Conservation (phyloP, 2,113 vertebrate species). For the Nettapus auritus region DNA sequence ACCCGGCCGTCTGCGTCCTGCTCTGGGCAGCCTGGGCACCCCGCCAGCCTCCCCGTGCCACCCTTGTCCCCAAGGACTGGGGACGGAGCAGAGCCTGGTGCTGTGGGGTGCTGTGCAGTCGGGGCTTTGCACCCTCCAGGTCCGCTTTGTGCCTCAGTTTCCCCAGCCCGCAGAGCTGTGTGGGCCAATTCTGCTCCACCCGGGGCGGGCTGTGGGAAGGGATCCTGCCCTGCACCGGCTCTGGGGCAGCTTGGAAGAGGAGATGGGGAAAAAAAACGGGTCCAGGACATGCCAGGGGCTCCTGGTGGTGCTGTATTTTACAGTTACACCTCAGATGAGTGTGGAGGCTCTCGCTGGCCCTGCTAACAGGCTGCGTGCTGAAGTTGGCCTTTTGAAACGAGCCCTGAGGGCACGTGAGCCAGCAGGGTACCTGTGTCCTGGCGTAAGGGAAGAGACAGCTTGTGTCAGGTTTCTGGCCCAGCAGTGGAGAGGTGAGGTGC, state of each 20-base stretch:
- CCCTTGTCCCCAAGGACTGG: neutral
- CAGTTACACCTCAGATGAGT: neutral
- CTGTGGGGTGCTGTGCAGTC: fast-evolving
- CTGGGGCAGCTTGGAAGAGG: neutral
- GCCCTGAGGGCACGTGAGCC: neutral
- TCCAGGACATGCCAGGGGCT: neutral
- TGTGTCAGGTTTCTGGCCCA: neutral
- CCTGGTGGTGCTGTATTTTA: neutral
- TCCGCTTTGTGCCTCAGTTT: neutral
- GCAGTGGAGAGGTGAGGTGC: neutral
- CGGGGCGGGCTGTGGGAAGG: too few relatives aligned
- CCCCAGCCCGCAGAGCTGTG: neutral
- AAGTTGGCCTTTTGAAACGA: neutral
- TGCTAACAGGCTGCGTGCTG: neutral
- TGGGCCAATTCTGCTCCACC: too few relatives aligned
- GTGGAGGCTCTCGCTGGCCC: neutral
- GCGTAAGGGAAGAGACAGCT: neutral
- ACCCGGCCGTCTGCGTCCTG: neutral
- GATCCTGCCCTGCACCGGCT: neutral
- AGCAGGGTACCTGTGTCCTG: neutral
- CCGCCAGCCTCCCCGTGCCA: neutral
- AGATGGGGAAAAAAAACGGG: neutral
- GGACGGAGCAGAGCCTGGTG: fast-evolving
- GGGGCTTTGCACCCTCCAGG: neutral
- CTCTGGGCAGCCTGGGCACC: neutral